A percentile compares a stretch with the other conserved stretches of the same genome.
These are phyloP conservation scores for Xenopus petersii DNA, from an alignment of 2,797 vertebrate species.

Conservation along the genomic window DNA sequence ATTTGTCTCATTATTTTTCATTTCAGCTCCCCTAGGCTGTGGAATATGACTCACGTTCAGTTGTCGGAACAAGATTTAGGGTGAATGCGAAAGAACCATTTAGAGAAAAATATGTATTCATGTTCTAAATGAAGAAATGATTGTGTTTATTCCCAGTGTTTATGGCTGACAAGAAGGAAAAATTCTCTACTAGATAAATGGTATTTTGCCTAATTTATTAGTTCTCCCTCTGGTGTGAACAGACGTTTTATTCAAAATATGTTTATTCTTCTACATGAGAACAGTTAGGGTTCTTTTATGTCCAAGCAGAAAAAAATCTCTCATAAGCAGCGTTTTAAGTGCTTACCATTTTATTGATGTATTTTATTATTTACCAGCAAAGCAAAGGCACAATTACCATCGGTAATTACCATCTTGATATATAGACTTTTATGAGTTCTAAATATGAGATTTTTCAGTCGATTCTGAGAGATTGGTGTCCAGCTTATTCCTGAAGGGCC, in stretches of 20 bases:
- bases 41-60: conserved; percentile 32
- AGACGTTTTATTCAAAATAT: conserved; percentile 19
- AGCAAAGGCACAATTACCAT: no score
- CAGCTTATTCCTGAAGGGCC: no score
- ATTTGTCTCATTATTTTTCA: conserved; percentile 44
- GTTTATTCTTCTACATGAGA: conserved; percentile 23
- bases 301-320: no score
- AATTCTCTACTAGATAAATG: conserved; percentile 27
- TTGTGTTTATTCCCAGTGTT: conserved; percentile 35
- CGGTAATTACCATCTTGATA: no score
- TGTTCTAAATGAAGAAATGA: conserved; percentile 35
- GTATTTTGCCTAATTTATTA: conserved; percentile 41
- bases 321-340: no score
- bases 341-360: no score
- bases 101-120: conserved; percentile 30
- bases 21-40: conserved; percentile 32
- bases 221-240: conserved; percentile 30
- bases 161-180: conserved; percentile 29
- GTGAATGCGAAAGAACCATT: conserved; percentile 7
- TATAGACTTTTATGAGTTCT: no score
- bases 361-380: no score
- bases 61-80: conserved; percentile 18
- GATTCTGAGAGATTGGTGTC: no score
- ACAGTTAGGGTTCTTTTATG: neutral
- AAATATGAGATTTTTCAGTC: no score